Conservation (phyloP, 1,140 invertebrate species). For the Choristoneura fumiferana region DNA sequence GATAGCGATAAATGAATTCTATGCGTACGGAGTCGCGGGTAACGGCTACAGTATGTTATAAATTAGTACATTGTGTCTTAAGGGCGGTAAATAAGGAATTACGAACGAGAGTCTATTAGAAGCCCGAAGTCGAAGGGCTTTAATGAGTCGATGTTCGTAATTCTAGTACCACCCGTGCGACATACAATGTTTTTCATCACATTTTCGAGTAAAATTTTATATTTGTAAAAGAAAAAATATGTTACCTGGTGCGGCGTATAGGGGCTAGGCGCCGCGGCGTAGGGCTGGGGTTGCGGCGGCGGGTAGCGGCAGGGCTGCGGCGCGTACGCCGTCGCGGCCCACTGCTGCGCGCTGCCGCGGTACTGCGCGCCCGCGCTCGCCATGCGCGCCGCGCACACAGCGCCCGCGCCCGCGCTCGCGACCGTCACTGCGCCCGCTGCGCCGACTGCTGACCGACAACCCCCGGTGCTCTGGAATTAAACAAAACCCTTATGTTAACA, state of each 20-base stretch:
- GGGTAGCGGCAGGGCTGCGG: conserved; percentile 73
- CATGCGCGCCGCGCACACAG: conserved; percentile 69
- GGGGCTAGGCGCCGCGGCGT: conserved; percentile 60
- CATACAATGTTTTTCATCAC: too few relatives aligned
- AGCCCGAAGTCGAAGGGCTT: too few relatives aligned
- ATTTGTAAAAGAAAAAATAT: too few relatives aligned
- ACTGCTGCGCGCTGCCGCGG: conserved; percentile 70
- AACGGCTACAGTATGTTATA: too few relatives aligned
- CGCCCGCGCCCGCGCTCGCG: conserved; percentile 48
- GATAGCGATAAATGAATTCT: too few relatives aligned
- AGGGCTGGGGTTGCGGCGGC: conserved; percentile 68
- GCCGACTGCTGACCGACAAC: conserved; percentile 60
- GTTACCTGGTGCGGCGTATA: conserved; percentile 67
- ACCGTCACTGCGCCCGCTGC: conserved; percentile 61
- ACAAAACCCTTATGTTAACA: not conserved
- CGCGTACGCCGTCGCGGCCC: conserved; percentile 67
- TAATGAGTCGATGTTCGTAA: too few relatives aligned
- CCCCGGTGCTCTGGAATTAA: conserved; percentile 58
- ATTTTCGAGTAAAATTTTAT: too few relatives aligned
- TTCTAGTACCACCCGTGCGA: too few relatives aligned
- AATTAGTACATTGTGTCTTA: too few relatives aligned
- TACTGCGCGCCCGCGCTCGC: conserved; percentile 72
- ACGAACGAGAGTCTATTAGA: too few relatives aligned
- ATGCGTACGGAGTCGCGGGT: too few relatives aligned
- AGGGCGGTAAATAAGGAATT: too few relatives aligned